Evolutionary conservation across 2,888 invertebrate species (phyloP), one percentile per base, ranked within the genome.

Genomic region (Apotomis betuletana): DNA sequence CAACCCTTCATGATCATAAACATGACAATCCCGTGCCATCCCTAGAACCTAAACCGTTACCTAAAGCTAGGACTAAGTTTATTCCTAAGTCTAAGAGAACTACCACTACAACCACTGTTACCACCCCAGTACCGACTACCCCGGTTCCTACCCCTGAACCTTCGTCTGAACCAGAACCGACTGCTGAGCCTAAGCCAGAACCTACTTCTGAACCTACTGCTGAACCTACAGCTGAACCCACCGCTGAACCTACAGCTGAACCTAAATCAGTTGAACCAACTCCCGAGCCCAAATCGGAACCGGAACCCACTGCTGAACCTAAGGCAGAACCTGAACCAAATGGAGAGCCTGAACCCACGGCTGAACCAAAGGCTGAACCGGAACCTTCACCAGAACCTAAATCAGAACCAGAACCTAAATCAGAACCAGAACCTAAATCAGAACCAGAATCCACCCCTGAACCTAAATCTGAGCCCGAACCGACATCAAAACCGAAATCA

Each of bases 371-470:
- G 3, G 15, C 60, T 44, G 69, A 87, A 49, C 49, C 49, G 9
- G 10, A 49, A 10, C 9, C 49, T 6, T 8, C 8, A 72, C 81
- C 93, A 2, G 83, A 85, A 75, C 85, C 91, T 36, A 86, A 90
- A 77, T 84, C 90, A 0, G 87, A 89, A 76, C 86, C 89, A 0
- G 82, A 84, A 78, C n/a, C n/a, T n/a, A n/a, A n/a, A n/a, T n/a
- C n/a, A n/a, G n/a, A n/a, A 72, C 81, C 93, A 2, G 83, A 85
- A 75, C 85, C 91, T 36, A 86, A 90, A 77, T 84, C 90, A 0
- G 87, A 89, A 76, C 86, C 89, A 0, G 82, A 84, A 78, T 15
- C 15, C 15, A 15, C 15, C 1, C 15, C 15, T 15, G 15, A 15
- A 15, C 15, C 15, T 15, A 15, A 81, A 75, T 80, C 84, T 3